Evolutionary conservation across 2,888 invertebrate species (phyloP), one percentile per base, ranked within the genome.

Genomic region (Serrognathus titanus): DNA sequence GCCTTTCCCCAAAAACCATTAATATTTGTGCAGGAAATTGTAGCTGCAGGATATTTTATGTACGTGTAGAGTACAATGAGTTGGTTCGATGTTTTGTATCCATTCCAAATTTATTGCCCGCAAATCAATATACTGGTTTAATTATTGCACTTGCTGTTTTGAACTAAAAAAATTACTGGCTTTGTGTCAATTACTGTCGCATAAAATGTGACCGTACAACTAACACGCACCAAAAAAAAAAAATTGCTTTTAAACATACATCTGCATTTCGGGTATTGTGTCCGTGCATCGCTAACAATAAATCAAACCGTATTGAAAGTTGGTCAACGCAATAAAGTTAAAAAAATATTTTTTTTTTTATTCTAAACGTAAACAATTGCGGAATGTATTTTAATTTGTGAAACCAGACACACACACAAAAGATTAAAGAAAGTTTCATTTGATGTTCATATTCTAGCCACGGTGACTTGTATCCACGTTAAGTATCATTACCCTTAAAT

Each of bases 41-140:
- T 45, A 45, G 9, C 13, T 45, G 45, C 12, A 45, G 45, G 13
- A 45, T 45, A 24, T 45, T 45, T 45, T 45, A 12, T 45, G 13
- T 24, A 12, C 10, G 24, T 45, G 24, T 24, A 45, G 45, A 20
- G 24, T 20, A 45, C 45, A 45, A 45, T 45, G 45, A 45, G 10
- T 45, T 16, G 45, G 24, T 31, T 31, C 24, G 24, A 31, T 31
- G 24, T 31, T 31, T 31, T 31, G 24, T 31, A 31, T 31, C 24
- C 24, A 7, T 12, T 45, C 7, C 9, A 45, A 45, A 45, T 45
- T 45, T 45, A 45, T 45, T 45, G 45, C 24, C 45, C 45, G 24
- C 45, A 45, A 45, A 45, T 45, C 45, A 45, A 45, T 45, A 45
- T 20, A 13, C 12, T 16, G 45, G 45, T 12, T 45, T 45, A 45